These are phyloP conservation scores for Vicugna pacos DNA, from an alignment of 2,113 vertebrate species.

Conservation along the genomic window DNA sequence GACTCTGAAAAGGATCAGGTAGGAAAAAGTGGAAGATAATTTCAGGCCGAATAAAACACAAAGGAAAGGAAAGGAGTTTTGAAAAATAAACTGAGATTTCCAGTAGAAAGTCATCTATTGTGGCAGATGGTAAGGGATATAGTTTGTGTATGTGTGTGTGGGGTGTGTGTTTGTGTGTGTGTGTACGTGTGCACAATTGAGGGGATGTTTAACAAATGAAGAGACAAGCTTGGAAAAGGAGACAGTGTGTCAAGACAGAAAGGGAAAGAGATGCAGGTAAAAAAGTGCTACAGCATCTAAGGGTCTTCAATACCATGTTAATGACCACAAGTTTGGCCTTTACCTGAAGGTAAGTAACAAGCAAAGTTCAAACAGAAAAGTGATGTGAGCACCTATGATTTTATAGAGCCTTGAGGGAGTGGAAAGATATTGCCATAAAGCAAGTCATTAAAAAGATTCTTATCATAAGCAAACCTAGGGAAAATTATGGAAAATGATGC, in stretches of 20 bases:
- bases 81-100: background rate
- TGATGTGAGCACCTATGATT: background rate
- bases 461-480: background rate
- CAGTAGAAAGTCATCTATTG: background rate
- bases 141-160: background rate
- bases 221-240: background rate
- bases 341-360: background rate
- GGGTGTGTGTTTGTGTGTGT: background rate
- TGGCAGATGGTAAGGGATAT: rapidly evolving
- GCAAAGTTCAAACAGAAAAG: background rate
- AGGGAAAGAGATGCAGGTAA: background rate
- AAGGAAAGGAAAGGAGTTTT: background rate
- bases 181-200: rapidly evolving
- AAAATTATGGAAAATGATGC: conserved; percentile 42
- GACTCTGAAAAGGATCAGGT: background rate
- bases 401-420: background rate
- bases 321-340: background rate
- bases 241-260: background rate
- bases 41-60: background rate
- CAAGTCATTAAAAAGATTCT: conserved; percentile 18
- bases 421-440: background rate
- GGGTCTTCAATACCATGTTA: background rate
- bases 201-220: background rate
- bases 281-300: background rate
- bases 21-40: background rate